Evolutionary conservation across 2,797 vertebrate genomes (phyloP).

Genomic region (Sebastolobus alascanus): DNA sequence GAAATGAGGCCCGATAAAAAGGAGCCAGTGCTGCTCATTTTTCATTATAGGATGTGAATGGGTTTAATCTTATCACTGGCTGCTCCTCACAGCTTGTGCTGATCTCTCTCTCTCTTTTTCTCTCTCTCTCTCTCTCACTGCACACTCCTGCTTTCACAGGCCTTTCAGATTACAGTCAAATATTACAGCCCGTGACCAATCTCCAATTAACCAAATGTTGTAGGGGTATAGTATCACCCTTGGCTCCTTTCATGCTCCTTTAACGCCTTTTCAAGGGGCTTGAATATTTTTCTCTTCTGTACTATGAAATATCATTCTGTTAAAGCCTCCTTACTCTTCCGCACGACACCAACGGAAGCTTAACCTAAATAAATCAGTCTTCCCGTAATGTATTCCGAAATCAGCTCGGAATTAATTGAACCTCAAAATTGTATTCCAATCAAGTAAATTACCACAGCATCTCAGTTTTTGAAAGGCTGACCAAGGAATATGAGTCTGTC

Average conservation of each 20-base stretch:
- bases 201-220: constrained; percentile 88
- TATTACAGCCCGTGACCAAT: constrained; percentile 86
- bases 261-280: constrained; percentile 77
- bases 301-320: constrained; percentile 74
- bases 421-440: constrained; percentile 73
- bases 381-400: constrained; percentile 74
- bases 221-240: constrained; percentile 83
- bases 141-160: constrained; percentile 77
- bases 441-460: constrained; percentile 70
- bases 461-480: constrained; percentile 69
- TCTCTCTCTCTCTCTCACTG: constrained; percentile 66
- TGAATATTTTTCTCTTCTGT: constrained; percentile 76
- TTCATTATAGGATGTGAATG: constrained; percentile 80
- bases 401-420: constrained; percentile 77
- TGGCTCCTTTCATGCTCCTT: constrained; percentile 83
- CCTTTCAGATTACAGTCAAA: constrained; percentile 87
- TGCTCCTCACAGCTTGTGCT: constrained; percentile 80
- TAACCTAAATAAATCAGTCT: constrained; percentile 88
- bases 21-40: constrained; percentile 70
- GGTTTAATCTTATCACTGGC: constrained; percentile 84
- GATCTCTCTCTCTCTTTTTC: constrained; percentile 72
- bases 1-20: constrained; percentile 72
- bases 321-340: constrained; percentile 71
- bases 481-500: constrained; percentile 68
- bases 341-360: constrained; percentile 71